Base-by-base conservation (phyloP, 2,113 vertebrate genomes). In the Phyllostomus discolor region DNA sequence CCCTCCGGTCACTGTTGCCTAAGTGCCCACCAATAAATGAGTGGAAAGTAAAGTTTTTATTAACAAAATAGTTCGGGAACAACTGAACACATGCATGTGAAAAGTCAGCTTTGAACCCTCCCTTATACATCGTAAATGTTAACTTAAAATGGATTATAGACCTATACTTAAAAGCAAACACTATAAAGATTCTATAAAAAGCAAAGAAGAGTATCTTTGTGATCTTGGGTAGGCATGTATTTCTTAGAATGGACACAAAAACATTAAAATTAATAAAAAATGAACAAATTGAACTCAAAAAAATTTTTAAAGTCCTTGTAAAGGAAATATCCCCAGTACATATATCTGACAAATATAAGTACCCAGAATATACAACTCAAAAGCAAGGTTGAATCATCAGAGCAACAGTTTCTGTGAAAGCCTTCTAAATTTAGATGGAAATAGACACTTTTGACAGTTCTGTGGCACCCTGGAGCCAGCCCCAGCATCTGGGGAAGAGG, bases 271-370 rank as follows among this genome's bases (percentile, higher is more conserved):
- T 69, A 48, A 69, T 12, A 67, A 33, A 76, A 92, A 91, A 72
- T 38, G 22, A 82, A 85, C 33, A 78, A 72, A 67, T 33, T 41
- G 1, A 9, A 66, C 28, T 92, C 24, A 81, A 59, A 76, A 72
- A 38, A 4, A 20, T 22, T 70, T n/a, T 50, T 31, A 70, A 95
- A 85, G 50, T 12, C 31, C 28, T 48, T 82, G 26, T 64, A 72
- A 91, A 92, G 69, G 90, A 94, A 93, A 52, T 94, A 92, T 90
- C 94, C 57, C 41, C 10, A 59, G 38, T 15, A 52, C 12, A 33
- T 28, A 15, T 24, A 76, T 46, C 1, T 95, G 59, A 93, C 46
- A 94, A 72, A 22, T 31, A 35, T 12, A 59, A 2, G 17, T 50
- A 50, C 66, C 15, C 35, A 76, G 59, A 84, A 54, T 66, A 62